Base-by-base conservation (phyloP, 2,113 vertebrate genomes). In the Gymnarchus niloticus region DNA sequence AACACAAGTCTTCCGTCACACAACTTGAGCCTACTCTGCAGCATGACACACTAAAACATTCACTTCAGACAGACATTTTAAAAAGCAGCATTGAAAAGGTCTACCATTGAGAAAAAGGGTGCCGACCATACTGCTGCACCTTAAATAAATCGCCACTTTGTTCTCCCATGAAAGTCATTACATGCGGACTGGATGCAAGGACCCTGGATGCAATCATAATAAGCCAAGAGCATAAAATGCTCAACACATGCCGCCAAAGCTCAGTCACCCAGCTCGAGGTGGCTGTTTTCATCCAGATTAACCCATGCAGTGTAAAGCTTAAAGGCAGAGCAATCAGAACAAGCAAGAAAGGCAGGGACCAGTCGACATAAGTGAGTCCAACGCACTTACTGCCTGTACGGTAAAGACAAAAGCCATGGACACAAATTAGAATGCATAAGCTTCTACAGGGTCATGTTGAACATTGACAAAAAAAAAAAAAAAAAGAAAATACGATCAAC, bases 391-490 rank as follows among this genome's bases (percentile, higher is more conserved):
- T 33, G 33, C 19, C 28, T 19, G 65, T 73, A 73, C 65, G 33
- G 65, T 41, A 73, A 73, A 33, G 65, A 73, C 65, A 73, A 73
- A 73, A 21, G 65, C 65, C 65, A 73, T 73, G 41, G 19, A 73
- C 65, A 73, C 17, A 19, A 41, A 73, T 73, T 73, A 73, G 65
- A 73, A 73, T 19, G 65, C 61, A 69, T 73, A 33, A 41, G 65
- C n/a, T 73, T n/a, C n/a, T n/a, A n/a, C n/a, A 33, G 65, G 17
- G 65, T 73, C 65, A 41, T 69, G 33, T 12, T 17, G 28, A 69
- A 69, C 61, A 69, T 73, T 73, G 12, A 10, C 65, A 73, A 12
- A 73, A 12, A 73, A 28, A 28, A 41, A 73, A 41, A 10, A 73
- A 33, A 28, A 73, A 12, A 6, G 28, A 14, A 73, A 73, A 73